Evolutionary conservation across 2,797 vertebrate genomes (phyloP).

Genomic region (Acanthopagrus latus): DNA sequence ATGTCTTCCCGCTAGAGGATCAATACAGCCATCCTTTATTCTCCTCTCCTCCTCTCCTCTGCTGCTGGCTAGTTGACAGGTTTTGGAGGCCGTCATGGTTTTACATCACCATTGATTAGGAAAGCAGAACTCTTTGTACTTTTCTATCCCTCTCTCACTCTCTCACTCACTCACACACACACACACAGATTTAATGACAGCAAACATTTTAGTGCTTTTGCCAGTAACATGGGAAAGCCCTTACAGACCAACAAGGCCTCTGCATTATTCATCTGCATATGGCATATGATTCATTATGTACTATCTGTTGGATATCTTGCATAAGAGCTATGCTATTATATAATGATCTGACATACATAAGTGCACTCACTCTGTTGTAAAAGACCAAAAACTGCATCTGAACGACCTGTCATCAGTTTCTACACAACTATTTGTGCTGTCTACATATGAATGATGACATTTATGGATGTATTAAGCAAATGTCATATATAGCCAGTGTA

Average conservation of each 20-base stretch:
- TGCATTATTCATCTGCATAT: conserved; percentile 56
- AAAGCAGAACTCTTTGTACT: conserved; percentile 35
- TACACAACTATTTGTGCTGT: background rate
- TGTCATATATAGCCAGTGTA: background rate
- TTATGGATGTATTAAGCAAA: background rate
- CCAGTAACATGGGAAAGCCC: conserved; percentile 45
- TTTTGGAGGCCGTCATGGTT: conserved; percentile 19
- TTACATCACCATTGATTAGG: conserved; percentile 39
- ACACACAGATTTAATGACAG: background rate
- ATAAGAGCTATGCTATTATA: conserved; percentile 20
- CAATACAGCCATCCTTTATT: background rate
- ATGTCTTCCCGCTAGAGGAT: background rate
- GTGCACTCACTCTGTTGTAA: background rate
- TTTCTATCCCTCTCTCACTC: conserved; percentile 13
- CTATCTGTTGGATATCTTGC: conserved; percentile 12
- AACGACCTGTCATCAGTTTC: background rate
- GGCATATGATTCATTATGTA: conserved; percentile 31
- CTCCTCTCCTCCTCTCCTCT: conserved; percentile 1
- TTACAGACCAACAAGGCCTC: conserved; percentile 7
- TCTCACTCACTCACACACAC: conserved; percentile 3
- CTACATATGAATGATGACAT: background rate
- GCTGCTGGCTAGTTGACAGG: background rate
- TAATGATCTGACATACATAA: conserved; percentile 26
- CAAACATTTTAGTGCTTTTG: conserved; percentile 2
- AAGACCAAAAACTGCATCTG: conserved; percentile 4